phyloP scores from a whole-genome alignment of 1,140 invertebrate genomes.

The Musca domestica region DNA sequence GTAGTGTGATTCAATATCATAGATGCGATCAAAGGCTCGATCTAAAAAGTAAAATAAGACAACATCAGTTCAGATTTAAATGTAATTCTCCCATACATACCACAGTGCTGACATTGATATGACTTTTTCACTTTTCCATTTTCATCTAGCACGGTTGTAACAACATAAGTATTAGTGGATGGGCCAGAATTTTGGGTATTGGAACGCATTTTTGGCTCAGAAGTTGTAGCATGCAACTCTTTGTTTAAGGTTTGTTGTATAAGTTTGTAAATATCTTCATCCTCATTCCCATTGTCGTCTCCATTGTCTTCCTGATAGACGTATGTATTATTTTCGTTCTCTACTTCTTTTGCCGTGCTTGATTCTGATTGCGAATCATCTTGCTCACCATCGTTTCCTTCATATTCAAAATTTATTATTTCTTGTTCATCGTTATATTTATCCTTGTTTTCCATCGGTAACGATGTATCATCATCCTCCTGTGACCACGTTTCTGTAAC shows the following conservation, averaged over 20 bases:
- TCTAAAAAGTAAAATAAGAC: too few relatives aligned
- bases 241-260: not conserved
- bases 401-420: not conserved
- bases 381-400: not conserved
- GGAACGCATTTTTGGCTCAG: not conserved
- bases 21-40: not conserved
- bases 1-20: slow-evolving; percentile 11
- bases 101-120: slow-evolving; percentile 16
- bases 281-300: not conserved
- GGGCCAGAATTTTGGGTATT: not conserved
- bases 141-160: slow-evolving; percentile 5
- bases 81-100: not conserved
- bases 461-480: too few relatives aligned
- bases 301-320: not conserved
- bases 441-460: too few relatives aligned
- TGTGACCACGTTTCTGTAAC: not conserved
- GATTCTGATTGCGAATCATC: too few relatives aligned
- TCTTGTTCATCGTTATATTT: not conserved
- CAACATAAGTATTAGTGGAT: not conserved
- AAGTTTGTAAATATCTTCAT: not conserved
- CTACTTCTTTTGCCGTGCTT: not conserved
- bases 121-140: slow-evolving; percentile 9
- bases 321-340: not conserved
- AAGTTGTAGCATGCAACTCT: too few relatives aligned
- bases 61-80: not conserved